Conservation (phyloP, 2,797 vertebrate species). For the Rhinophrynus dorsalis region DNA sequence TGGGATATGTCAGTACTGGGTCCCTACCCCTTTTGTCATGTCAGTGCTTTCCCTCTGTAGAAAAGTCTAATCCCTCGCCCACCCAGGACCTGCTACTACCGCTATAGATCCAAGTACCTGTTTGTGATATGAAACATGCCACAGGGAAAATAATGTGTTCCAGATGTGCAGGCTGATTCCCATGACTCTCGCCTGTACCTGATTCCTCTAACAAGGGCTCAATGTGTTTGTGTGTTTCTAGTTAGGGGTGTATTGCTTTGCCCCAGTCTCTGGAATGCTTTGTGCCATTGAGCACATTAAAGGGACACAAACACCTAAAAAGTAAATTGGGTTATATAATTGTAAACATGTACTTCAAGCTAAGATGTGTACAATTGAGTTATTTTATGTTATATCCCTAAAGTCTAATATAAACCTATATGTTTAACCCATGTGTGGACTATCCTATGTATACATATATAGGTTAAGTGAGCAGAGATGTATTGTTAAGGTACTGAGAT, state of each 20-base stretch:
- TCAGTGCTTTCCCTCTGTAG: slow-evolving; percentile 57
- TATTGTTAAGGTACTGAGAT: no score
- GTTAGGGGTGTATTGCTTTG: background rate
- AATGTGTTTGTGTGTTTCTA: background rate
- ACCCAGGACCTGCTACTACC: slow-evolving; percentile 69
- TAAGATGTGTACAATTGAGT: no score
- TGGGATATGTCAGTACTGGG: slow-evolving; percentile 60
- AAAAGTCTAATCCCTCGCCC: slow-evolving; percentile 66
- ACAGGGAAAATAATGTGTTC: slow-evolving; percentile 63
- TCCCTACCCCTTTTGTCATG: slow-evolving; percentile 63
- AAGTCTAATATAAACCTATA: no score
- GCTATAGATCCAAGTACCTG: slow-evolving; percentile 70
- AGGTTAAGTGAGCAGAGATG: no score
- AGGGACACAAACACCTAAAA: no score
- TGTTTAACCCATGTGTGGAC: no score
- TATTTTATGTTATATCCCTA: no score
- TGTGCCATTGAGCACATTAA: no score
- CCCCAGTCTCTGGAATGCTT: no score
- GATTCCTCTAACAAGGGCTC: slow-evolving; percentile 7
- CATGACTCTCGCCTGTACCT: background rate
- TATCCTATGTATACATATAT: no score
- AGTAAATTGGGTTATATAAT: no score
- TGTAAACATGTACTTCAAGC: no score
- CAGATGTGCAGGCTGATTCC: slow-evolving; percentile 64
- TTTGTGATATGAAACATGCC: slow-evolving; percentile 67